Evolutionary conservation across 2,113 vertebrate species (phyloP), one percentile per base, ranked within the genome.

Genomic region (Hippolais icterina): DNA sequence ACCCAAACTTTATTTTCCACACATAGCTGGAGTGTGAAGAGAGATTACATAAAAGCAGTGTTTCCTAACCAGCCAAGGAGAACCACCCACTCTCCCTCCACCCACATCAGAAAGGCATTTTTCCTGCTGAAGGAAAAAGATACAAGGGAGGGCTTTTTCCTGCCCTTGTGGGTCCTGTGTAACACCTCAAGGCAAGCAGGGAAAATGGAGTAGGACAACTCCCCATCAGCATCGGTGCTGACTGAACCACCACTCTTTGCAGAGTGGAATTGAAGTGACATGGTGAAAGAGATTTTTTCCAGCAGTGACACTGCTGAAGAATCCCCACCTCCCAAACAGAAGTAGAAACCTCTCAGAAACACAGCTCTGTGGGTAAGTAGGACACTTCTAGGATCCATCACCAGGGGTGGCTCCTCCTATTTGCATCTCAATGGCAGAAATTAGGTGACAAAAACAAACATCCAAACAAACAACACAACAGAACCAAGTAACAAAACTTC

Each of bases 1-100:
- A 94, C 91, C 86, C 91, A 95, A 81, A 54, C 50, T 86, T 90
- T 74, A 93, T 90, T 95, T 94, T 92, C 86, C 85, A 95, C 71
- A 28, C 76, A 12, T 35, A 49, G 80, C 76, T 60, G 52, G 71
- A 93, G 52, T 29, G 49, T 60, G 44, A 71, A 29, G 21, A 63
- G 47, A 5, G 52, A 84, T 96, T 95, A 94, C 42, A 89, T 92
- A 93, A 94, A 94, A 66, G 74, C 91, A 89, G 44, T 47, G 41
- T 87, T 93, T 95, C 93, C 86, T 82, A 92, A 93, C 50, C 44
- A 68, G 86, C 21, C 68, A 61, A 83, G 76, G 64, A 92, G 91
- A 96, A 90, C 89, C 83, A 92, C 94, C 90, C 90, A 80, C 90
- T 53, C 61, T 56, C 46, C 54, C 88, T 92, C 85, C 82, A 83